phyloP scores from a whole-genome alignment of 2,888 invertebrate species.

The Antheraea yamamai region DNA sequence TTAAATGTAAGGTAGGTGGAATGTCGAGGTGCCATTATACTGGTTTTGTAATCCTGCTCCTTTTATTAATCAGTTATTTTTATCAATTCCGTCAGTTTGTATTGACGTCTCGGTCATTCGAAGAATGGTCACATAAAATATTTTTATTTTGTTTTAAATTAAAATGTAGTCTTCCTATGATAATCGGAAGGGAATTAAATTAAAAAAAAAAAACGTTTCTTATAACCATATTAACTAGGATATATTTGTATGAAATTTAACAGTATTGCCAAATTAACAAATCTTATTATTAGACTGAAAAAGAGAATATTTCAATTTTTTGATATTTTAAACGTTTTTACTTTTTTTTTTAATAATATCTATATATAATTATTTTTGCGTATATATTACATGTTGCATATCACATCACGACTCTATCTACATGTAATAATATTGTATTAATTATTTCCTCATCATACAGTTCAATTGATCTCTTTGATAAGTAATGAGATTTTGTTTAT shows the following conservation, averaged over 20 bases:
- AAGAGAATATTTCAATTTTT: conserved; percentile 34
- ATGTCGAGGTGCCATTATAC: conserved; percentile 79
- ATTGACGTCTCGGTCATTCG: conserved; percentile 26
- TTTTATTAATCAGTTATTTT: conserved; percentile 41
- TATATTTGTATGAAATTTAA: conserved; percentile 54
- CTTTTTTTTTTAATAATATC: conserved; percentile 2
- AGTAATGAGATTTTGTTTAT: conserved; percentile 65
- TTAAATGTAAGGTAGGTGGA: conserved; percentile 69
- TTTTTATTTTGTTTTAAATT: conserved; percentile 49
- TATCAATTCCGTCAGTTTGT: conserved; percentile 44
- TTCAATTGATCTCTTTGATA: conserved; percentile 75
- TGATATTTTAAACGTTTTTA: conserved; percentile 38
- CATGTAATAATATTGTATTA: conserved; percentile 33
- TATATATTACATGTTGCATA: conserved; percentile 62
- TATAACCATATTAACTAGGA: conserved; percentile 54
- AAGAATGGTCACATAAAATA: conserved; percentile 57
- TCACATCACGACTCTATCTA: conserved; percentile 53
- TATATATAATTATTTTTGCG: conserved; percentile 24
- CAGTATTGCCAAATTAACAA: conserved; percentile 81
- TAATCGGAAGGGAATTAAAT: conserved; percentile 53
- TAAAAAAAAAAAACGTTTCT: conserved; percentile 51
- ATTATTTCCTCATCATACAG: conserved; percentile 45
- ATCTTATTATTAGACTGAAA: conserved; percentile 76
- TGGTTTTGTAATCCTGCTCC: conserved; percentile 67
- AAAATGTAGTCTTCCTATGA: conserved; percentile 76